Percentiles rank a stretch among this genome's conserved stretches.
These are phyloP conservation scores for Deroptyus accipitrinus DNA, from an alignment of 2,113 vertebrate genomes.

Conservation along the genomic window DNA sequence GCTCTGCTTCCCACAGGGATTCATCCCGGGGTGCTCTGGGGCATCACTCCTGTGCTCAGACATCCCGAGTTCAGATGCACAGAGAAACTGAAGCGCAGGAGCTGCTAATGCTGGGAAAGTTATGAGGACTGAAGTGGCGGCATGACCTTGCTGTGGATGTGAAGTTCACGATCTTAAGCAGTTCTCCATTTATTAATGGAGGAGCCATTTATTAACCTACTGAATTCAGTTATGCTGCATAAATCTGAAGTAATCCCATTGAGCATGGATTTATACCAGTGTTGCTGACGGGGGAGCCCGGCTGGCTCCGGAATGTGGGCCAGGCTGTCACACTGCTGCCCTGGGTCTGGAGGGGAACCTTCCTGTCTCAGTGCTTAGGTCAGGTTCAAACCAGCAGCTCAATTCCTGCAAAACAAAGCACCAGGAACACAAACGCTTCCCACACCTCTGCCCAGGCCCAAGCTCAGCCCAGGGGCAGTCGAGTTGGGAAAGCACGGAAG, in stretches of 20 bases:
- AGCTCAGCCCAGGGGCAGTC: neutral
- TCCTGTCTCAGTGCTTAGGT: neutral
- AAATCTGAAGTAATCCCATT: neutral
- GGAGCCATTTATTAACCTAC: slow-evolving; percentile 17
- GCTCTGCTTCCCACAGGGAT: neutral
- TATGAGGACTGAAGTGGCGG: neutral
- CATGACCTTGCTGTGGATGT: neutral
- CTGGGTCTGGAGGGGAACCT: neutral
- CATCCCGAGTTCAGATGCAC: neutral
- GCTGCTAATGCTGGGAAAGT: neutral
- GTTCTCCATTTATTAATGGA: slow-evolving; percentile 38
- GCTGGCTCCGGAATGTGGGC: accelerated
- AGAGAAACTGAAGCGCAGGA: neutral
- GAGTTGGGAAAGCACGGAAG: neutral
- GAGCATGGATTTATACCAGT: neutral
- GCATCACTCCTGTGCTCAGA: accelerated
- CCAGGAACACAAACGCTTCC: accelerated
- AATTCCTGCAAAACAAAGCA: neutral
- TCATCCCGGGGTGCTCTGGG: neutral
- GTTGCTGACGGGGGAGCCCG: neutral
- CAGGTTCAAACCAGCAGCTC: neutral
- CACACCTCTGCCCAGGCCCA: accelerated
- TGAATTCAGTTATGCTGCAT: neutral
- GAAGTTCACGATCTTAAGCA: slow-evolving; percentile 37
- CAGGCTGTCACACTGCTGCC: accelerated